Conservation (phyloP, 2,797 vertebrate species). For the Hyperoplus lanceolatus region DNA sequence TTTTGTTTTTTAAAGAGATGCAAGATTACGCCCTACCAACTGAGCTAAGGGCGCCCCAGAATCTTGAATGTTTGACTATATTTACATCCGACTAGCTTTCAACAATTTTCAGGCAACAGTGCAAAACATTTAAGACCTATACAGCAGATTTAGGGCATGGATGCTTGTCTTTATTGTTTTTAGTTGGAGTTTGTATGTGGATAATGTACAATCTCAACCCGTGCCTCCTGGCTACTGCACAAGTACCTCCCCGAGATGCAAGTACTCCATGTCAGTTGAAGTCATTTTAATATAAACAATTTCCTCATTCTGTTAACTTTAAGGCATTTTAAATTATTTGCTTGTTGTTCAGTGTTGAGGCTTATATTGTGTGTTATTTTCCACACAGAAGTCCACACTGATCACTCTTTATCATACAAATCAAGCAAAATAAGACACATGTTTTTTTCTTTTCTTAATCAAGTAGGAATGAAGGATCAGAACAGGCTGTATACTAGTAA, state of each 20-base stretch:
- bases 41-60: no score
- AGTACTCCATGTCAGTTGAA: background rate
- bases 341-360: background rate
- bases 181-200: background rate
- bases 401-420: background rate
- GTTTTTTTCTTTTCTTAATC: background rate
- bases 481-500: background rate
- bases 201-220: background rate
- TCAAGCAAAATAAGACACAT: constrained; percentile 20
- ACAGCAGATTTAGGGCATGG: no score
- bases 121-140: no score
- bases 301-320: accelerated
- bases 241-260: no score
- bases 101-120: no score
- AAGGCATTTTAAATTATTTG: background rate
- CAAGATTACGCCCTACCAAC: no score
- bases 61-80: background rate
- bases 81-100: background rate
- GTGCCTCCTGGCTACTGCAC: no score
- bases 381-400: background rate
- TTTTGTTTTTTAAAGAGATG: no score
- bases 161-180: no score
- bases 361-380: no score
- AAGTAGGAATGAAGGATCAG: background rate
- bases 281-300: background rate